Evolutionary conservation across 1,140 invertebrate species (phyloP).

Genomic region (Cherax quadricarinatus): DNA sequence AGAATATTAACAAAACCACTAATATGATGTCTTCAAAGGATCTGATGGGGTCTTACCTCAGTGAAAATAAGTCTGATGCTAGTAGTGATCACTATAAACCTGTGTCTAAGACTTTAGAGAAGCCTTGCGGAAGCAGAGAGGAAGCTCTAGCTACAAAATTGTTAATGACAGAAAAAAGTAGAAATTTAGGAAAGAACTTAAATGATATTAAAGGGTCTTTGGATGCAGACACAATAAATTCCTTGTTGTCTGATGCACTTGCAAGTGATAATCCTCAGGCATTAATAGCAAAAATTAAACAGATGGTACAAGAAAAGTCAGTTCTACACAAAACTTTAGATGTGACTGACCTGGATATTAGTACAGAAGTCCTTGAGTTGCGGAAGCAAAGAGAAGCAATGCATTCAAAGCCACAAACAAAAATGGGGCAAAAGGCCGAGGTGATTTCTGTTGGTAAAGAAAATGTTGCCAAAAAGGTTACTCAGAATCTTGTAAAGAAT

Average conservation of each 20-base stretch:
- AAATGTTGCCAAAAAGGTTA: neutral
- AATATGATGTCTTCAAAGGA: neutral
- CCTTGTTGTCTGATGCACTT: constrained; percentile 7
- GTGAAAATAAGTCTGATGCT: neutral
- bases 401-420: neutral
- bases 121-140: neutral
- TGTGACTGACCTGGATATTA: constrained; percentile 28
- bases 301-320: constrained; percentile 1
- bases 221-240: constrained; percentile 1
- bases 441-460: neutral
- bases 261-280: constrained; percentile 12
- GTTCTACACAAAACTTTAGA: constrained; percentile 7
- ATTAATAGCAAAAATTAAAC: constrained; percentile 4
- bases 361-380: constrained; percentile 23
- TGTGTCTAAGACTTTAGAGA: neutral
- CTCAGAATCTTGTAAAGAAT: neutral
- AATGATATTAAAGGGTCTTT: neutral
- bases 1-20: neutral
- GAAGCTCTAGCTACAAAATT: neutral
- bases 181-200: neutral
- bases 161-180: neutral
- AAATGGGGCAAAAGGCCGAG: neutral
- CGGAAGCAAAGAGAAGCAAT: constrained; percentile 10
- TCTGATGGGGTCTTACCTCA: neutral
- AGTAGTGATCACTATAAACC: too few relatives aligned